Evolutionary conservation across 2,888 invertebrate species (phyloP), one percentile per base, ranked within the genome.

Genomic region (Pardosa pseudoannulata): DNA sequence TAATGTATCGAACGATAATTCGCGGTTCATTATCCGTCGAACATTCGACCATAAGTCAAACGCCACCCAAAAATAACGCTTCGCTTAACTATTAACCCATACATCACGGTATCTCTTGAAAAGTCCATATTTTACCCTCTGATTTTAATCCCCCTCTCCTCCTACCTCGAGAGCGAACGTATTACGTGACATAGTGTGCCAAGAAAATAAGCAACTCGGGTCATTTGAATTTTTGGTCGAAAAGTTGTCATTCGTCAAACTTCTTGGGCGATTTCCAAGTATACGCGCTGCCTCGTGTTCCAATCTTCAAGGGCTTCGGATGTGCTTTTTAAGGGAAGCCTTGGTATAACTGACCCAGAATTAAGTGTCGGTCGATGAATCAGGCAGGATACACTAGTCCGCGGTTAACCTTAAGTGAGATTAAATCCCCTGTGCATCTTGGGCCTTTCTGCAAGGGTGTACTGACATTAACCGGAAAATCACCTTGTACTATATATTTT

Each of bases 171-270:
- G 41, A 5, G 3, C 56, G 23, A 7, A 19, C 19, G 23, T 23
- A 6, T 56, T 56, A 56, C 56, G 23, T 23, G 56, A 56, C 56
- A 56, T 56, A 23, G 11, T 23, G n/a, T 2, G 5, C 23, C 23
- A 56, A 56, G 6, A 3, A 56, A 6, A 23, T 46, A 16, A 56
- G 9, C 36, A 36, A 56, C 16, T 56, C 23, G 3, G 19, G 23
- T 3, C 23, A 6, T 16, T 46, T 46, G 46, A 46, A 46, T 46
- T 46, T 46, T 16, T 16, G 16, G n/a, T 9, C 5, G 2, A 46
- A 56, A 56, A 56, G 5, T 67, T 31, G 67, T 36, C 67, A 32
- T 67, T 32, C 67, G 27, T 31, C 67, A 32, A n/a, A 13, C 19
- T 11, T 32, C 19, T 67, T 32, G 67, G 28, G 5, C 16, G n/a